A percentile compares a stretch with the other conserved stretches of the same genome.
phyloP scores from a whole-genome alignment of 2,113 vertebrate genomes.

The Malurus cyaneus region DNA sequence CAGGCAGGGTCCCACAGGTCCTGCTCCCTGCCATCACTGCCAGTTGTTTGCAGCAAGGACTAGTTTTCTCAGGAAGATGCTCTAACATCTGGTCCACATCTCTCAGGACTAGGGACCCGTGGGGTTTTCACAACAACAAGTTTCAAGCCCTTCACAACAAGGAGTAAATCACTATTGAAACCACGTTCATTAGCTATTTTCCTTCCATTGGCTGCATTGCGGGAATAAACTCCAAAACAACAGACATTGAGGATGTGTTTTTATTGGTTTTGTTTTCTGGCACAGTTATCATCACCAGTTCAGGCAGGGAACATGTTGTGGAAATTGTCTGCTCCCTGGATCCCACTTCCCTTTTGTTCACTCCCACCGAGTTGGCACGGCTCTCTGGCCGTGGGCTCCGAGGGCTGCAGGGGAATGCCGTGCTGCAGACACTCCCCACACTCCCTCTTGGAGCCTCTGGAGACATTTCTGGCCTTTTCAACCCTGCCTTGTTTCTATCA shows the following conservation, averaged over 20 bases:
- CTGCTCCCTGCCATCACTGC: background rate
- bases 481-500: background rate
- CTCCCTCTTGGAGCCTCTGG: background rate
- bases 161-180: conserved; percentile 25
- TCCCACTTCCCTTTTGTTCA: conserved; percentile 32
- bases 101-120: background rate
- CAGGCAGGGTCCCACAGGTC: background rate
- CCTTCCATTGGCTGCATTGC: background rate
- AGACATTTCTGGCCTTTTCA: conserved; percentile 29
- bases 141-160: background rate
- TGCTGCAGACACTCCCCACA: background rate
- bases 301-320: conserved; percentile 11
- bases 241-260: conserved; percentile 8
- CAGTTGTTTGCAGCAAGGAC: background rate
- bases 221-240: background rate
- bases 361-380: background rate
- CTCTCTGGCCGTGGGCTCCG: accelerated
- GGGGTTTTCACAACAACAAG: background rate
- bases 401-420: background rate
- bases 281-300: background rate
- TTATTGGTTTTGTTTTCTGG: conserved; percentile 27
- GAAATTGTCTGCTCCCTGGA: conserved; percentile 32
- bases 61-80: background rate
- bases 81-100: conserved; percentile 16
- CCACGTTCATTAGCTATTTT: background rate